Percentiles rank a stretch among this genome's conserved stretches.
Evolutionary conservation across 2,113 vertebrate genomes (phyloP).

Genomic region (Synodontis membranacea): DNA sequence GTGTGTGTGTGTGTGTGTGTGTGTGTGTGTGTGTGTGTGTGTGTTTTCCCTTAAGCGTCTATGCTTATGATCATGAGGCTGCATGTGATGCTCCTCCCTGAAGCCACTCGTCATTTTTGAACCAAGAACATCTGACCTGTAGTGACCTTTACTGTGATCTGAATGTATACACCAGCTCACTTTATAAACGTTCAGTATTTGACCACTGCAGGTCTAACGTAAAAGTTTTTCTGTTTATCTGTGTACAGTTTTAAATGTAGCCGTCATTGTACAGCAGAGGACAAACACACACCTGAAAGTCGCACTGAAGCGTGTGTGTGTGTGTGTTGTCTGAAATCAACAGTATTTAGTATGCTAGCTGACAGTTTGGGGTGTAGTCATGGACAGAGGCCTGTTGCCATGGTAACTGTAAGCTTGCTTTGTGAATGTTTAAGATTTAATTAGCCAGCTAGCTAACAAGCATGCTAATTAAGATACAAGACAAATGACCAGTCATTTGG

Average conservation of each 20-base stretch:
- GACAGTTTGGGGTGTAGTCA: neutral
- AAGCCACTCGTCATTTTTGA: conserved; percentile 56
- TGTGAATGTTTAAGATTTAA: neutral
- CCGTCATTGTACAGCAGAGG: neutral
- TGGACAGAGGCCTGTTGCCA: neutral
- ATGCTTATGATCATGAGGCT: conserved; percentile 67
- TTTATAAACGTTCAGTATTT: too few species aligned
- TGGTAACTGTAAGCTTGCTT: neutral
- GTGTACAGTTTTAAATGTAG: neutral
- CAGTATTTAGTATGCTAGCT: conserved; percentile 4
- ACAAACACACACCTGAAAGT: neutral
- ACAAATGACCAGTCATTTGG: neutral
- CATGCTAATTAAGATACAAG: conserved; percentile 13
- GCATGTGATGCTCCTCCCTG: conserved; percentile 66
- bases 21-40: conserved; percentile 24
- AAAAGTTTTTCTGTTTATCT: too few species aligned
- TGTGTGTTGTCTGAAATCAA: neutral
- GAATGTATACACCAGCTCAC: neutral
- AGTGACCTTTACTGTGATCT: neutral
- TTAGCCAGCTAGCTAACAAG: conserved; percentile 11
- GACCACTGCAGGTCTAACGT: too few species aligned
- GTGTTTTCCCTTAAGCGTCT: conserved; percentile 59
- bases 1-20: too few species aligned
- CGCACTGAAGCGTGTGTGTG: neutral
- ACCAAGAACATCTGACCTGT: neutral